phyloP scores from a whole-genome alignment of 2,113 vertebrate species.

The Oryzias melastigma region DNA sequence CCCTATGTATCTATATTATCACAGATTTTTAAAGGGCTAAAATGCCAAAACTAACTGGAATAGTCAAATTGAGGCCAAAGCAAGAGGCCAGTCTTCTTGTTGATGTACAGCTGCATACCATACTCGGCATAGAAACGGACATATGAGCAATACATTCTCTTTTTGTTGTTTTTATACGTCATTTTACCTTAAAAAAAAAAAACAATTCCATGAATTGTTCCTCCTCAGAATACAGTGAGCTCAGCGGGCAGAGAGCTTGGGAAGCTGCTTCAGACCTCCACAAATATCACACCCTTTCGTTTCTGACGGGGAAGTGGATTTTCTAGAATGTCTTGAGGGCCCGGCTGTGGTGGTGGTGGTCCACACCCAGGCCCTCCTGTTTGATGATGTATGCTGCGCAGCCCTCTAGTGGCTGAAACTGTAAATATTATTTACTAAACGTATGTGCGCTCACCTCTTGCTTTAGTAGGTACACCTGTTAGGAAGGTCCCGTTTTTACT shows the following conservation, averaged over 20 bases:
- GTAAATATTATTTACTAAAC: constrained; percentile 63
- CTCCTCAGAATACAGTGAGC: constrained; percentile 55
- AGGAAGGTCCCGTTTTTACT: no score
- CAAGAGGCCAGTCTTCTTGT: constrained; percentile 53
- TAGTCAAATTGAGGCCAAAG: constrained; percentile 51
- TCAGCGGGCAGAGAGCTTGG: constrained; percentile 41
- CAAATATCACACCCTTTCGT: constrained; percentile 66
- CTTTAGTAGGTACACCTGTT: no score
- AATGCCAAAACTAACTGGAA: constrained; percentile 76
- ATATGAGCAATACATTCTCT: constrained; percentile 41
- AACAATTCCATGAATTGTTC: constrained; percentile 77
- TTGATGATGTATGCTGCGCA: constrained; percentile 66
- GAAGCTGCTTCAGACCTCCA: constrained; percentile 66
- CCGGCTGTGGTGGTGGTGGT: constrained; percentile 23
- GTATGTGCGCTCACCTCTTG: no score
- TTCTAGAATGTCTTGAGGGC: constrained; percentile 61
- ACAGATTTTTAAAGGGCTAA: constrained; percentile 74
- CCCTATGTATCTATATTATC: constrained; percentile 55
- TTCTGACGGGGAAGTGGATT: constrained; percentile 68
- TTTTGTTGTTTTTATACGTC: constrained; percentile 20
- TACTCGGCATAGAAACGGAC: constrained; percentile 53
- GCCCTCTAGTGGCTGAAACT: constrained; percentile 71
- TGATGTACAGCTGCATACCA: constrained; percentile 63
- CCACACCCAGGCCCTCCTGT: constrained; percentile 49
- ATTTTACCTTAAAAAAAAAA: constrained; percentile 58